A percentile compares a stretch with the other conserved stretches of the same genome.
phyloP scores from a whole-genome alignment of 2,888 invertebrate genomes.

The Plagodis pulveraria region DNA sequence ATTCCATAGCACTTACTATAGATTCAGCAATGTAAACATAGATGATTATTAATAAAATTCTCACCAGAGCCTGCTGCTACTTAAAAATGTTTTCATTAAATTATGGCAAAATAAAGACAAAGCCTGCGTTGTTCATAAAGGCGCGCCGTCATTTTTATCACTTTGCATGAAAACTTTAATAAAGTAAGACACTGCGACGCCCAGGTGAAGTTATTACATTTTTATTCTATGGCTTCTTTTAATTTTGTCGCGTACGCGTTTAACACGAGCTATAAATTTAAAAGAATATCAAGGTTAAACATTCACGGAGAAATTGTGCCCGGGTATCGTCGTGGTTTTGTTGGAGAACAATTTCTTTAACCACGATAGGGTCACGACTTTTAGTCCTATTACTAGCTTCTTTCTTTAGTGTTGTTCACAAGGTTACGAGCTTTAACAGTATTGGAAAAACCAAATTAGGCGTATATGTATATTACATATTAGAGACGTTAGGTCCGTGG shows the following conservation, averaged over 20 bases:
- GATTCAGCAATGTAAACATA: no score
- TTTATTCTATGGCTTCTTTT: constrained; percentile 68
- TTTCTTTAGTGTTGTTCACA: no score
- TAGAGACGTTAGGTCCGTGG: no score
- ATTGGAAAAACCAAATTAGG: no score
- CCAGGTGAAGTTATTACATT: constrained; percentile 69
- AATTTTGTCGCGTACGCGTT: constrained; percentile 55
- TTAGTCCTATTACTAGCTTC: no score
- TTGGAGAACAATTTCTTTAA: no score
- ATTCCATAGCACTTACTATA: no score
- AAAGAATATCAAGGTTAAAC: constrained; percentile 1
- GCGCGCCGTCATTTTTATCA: constrained; percentile 75
- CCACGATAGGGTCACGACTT: no score
- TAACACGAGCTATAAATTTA: constrained; percentile 7
- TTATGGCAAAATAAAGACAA: constrained; percentile 67
- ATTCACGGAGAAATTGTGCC: background rate
- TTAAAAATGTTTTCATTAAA: constrained; percentile 47
- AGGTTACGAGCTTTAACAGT: no score
- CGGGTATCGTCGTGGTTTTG: no score
- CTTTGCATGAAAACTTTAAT: constrained; percentile 76
- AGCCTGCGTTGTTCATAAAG: constrained; percentile 56
- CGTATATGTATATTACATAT: no score
- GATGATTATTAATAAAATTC: background rate
- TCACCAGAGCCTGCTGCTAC: constrained; percentile 4
- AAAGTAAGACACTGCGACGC: constrained; percentile 63